phyloP scores from a whole-genome alignment of 2,888 invertebrate species.

The Trachelus stipa region DNA sequence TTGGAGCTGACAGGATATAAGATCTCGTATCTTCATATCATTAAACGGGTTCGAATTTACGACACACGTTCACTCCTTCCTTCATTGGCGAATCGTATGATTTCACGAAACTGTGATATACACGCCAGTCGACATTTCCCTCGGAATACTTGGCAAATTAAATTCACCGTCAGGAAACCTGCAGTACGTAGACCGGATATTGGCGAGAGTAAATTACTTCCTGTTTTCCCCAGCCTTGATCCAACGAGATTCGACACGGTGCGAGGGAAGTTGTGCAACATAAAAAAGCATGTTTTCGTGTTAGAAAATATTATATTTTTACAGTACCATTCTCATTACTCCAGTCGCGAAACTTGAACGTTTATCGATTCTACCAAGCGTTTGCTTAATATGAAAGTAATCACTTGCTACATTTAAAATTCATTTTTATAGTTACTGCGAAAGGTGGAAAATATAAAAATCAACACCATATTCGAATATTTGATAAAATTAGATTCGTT shows the following conservation, averaged over 20 bases:
- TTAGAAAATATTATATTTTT: not conserved
- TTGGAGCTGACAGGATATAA: too few species aligned
- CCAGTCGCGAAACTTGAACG: not conserved
- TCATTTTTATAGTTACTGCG: not conserved
- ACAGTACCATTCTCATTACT: not conserved
- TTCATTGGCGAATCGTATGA: not conserved
- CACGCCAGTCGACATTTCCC: slow-evolving; percentile 4
- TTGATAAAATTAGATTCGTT: not conserved
- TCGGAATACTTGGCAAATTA: slow-evolving; percentile 19
- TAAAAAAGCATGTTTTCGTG: not conserved
- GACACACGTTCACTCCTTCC: not conserved
- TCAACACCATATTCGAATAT: not conserved
- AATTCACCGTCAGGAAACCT: slow-evolving; percentile 25
- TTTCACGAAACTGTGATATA: not conserved
- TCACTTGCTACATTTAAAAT: not conserved
- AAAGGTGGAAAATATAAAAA: not conserved
- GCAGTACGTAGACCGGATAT: slow-evolving; percentile 24
- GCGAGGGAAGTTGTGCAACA: not conserved
- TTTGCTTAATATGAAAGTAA: not conserved
- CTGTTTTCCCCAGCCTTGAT: slow-evolving; percentile 14
- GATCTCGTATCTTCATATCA: not conserved
- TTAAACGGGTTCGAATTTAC: not conserved
- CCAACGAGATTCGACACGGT: not conserved
- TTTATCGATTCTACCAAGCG: not conserved
- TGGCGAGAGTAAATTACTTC: slow-evolving; percentile 39